Conservation (phyloP, 2,113 vertebrate genomes). For the Heterotis niloticus region DNA sequence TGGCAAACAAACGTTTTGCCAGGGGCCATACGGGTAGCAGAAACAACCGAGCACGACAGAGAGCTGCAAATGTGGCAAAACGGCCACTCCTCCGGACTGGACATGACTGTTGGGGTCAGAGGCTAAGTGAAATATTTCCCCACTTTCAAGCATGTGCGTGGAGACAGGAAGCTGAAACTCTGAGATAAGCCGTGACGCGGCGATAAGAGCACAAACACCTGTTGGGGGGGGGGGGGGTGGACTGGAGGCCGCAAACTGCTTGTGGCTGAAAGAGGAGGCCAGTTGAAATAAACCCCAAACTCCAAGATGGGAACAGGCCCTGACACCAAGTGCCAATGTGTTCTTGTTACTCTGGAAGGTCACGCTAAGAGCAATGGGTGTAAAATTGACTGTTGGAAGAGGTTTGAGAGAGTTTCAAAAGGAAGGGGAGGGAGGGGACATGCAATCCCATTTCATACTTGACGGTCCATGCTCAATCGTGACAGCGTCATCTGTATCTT, state of each 20-base stretch:
- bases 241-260: slow-evolving; percentile 31
- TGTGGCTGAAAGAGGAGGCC: slow-evolving; percentile 46
- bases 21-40: background rate
- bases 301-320: background rate
- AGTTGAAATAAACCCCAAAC: slow-evolving; percentile 37
- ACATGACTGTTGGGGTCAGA: slow-evolving; percentile 53
- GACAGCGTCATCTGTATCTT: slow-evolving; percentile 70
- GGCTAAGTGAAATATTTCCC: slow-evolving; percentile 71
- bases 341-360: slow-evolving; percentile 36
- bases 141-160: slow-evolving; percentile 55
- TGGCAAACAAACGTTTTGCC: background rate
- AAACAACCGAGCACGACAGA: background rate
- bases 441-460: slow-evolving; percentile 51
- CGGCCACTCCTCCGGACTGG: slow-evolving; percentile 1
- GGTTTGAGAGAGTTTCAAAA: slow-evolving; percentile 28
- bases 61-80: background rate
- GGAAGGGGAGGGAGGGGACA: background rate
- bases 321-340: slow-evolving; percentile 43
- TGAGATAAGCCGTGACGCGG: slow-evolving; percentile 62
- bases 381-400: slow-evolving; percentile 29
- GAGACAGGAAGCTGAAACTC: slow-evolving; percentile 68
- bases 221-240: slow-evolving; percentile 44
- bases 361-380: slow-evolving; percentile 27
- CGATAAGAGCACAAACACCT: slow-evolving; percentile 69
- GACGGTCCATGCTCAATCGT: slow-evolving; percentile 61